Percentiles rank a stretch among this genome's conserved stretches.
These are phyloP conservation scores for Spinibarbus caldwelli DNA, from an alignment of 2,797 vertebrate genomes.

Conservation along the genomic window DNA sequence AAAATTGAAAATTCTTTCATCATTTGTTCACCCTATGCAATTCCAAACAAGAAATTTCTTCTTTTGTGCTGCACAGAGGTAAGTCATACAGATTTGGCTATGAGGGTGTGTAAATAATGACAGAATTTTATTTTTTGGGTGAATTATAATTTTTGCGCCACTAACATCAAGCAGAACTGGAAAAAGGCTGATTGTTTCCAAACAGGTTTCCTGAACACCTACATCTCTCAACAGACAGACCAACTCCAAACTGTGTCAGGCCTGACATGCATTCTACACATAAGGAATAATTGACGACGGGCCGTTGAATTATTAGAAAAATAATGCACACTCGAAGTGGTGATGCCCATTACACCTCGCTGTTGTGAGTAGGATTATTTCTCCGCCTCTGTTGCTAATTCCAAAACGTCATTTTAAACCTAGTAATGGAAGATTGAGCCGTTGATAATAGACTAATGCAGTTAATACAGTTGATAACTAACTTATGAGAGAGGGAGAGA, in stretches of 20 bases:
- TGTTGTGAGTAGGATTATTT: too few species aligned
- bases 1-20: background rate
- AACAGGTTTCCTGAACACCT: background rate
- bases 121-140: background rate
- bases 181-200: background rate
- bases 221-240: background rate
- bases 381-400: too few species aligned
- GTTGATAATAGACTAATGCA: too few species aligned
- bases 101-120: background rate
- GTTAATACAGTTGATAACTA: too few species aligned
- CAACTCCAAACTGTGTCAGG: background rate
- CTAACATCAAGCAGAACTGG: background rate
- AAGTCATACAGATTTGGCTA: background rate
- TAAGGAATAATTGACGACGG: too few species aligned
- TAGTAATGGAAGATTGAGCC: too few species aligned
- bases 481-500: too few species aligned
- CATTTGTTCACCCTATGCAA: background rate
- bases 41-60: background rate
- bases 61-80: background rate
- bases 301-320: too few species aligned
- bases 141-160: background rate
- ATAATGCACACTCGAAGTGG: too few species aligned
- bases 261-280: background rate
- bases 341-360: too few species aligned
- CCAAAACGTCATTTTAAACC: too few species aligned